A percentile compares a stretch with the other conserved stretches of the same genome.
phyloP scores from a whole-genome alignment of 2,888 invertebrate species.

The Bembecia ichneumoniformis region DNA sequence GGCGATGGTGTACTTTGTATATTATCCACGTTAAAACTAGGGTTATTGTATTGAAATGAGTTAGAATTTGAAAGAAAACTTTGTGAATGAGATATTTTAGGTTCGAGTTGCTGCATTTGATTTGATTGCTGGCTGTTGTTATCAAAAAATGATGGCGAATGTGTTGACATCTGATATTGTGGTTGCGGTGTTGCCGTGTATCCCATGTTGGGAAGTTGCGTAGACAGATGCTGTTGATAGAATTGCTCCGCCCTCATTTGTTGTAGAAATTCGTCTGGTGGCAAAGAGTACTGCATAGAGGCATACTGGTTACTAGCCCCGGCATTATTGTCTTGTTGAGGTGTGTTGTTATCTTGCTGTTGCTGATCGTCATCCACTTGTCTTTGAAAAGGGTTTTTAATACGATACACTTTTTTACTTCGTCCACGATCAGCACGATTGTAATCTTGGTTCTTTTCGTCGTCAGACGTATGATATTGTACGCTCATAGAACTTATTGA shows the following conservation, averaged over 20 bases:
- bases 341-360: constrained; percentile 26
- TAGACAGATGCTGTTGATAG: constrained; percentile 35
- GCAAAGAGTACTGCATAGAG: constrained; percentile 60
- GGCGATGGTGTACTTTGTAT: constrained; percentile 51
- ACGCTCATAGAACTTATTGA: constrained; percentile 40
- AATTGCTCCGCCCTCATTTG: constrained; percentile 56
- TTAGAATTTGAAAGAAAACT: constrained; percentile 36
- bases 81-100: constrained; percentile 37
- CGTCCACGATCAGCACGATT: constrained; percentile 37
- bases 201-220: constrained; percentile 41
- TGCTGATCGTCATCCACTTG: constrained; percentile 35
- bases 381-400: constrained; percentile 60
- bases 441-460: constrained; percentile 41
- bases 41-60: constrained; percentile 39
- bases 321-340: constrained; percentile 43
- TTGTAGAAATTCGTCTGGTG: constrained; percentile 62
- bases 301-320: constrained; percentile 67
- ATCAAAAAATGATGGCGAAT: constrained; percentile 38
- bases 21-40: constrained; percentile 33
- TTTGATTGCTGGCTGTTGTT: constrained; percentile 36
- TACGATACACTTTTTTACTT: constrained; percentile 50
- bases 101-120: constrained; percentile 36
- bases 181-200: constrained; percentile 61
- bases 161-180: constrained; percentile 53
- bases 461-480: constrained; percentile 44